phyloP scores from a whole-genome alignment of 2,888 invertebrate species.

The Drosophila putrida region DNA sequence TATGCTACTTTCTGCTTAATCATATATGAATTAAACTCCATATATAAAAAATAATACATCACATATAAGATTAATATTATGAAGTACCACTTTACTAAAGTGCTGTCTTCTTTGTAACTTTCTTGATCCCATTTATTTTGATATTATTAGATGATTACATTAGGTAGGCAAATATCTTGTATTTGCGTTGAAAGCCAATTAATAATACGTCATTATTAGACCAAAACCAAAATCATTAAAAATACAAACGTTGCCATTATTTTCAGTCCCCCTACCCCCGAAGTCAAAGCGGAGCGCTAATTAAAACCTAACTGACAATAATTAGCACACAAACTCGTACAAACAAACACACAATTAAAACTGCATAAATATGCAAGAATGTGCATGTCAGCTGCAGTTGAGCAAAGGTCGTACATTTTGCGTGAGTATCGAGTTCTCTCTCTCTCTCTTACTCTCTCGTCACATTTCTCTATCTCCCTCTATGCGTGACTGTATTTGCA shows the following conservation, averaged over 20 bases:
- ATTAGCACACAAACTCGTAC: conserved; percentile 68
- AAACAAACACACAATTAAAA: conserved; percentile 79
- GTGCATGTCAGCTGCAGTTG: conserved; percentile 59
- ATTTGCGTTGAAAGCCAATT: conserved; percentile 43
- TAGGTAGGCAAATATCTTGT: conserved; percentile 18
- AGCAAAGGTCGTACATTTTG: conserved; percentile 38
- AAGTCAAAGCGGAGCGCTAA: conserved; percentile 32
- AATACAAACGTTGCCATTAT: conserved; percentile 40
- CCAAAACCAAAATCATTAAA: conserved; percentile 19
- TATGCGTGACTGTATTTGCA: not conserved
- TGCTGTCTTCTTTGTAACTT: not conserved
- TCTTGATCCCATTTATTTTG: not conserved
- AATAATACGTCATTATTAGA: conserved; percentile 29
- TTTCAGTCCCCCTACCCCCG: not conserved
- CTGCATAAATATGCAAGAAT: conserved; percentile 78
- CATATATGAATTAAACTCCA: too few species aligned
- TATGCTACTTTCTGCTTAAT: too few species aligned
- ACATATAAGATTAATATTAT: too few species aligned
- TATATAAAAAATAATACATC: too few species aligned
- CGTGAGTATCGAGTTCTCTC: not conserved
- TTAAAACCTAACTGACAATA: conserved; percentile 74
- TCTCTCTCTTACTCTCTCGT: not conserved
- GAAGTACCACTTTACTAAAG: too few species aligned
- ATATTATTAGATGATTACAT: conserved; percentile 2
- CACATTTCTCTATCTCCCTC: not conserved